phyloP scores from a whole-genome alignment of 92 coral and sea anemone species.

The Bergia puertoricense region DNA sequence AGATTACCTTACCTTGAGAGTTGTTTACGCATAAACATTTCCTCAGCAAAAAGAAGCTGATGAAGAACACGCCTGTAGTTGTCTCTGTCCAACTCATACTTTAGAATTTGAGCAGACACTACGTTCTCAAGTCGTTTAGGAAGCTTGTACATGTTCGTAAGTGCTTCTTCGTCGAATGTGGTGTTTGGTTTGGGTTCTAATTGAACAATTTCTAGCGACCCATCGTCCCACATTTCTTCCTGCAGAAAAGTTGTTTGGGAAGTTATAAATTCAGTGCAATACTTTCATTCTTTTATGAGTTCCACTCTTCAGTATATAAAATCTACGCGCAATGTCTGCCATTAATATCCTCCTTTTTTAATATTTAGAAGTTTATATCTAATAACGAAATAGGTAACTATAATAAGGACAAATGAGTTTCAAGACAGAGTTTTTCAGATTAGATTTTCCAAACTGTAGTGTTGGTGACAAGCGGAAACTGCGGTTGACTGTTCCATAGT shows the following conservation, averaged over 20 bases:
- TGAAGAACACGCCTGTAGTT: constrained; percentile 68
- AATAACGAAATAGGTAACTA: too few species aligned
- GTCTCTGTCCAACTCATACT: constrained; percentile 23
- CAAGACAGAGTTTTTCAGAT: too few species aligned
- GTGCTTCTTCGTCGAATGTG: constrained; percentile 12
- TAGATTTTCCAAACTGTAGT: too few species aligned
- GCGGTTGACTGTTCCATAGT: too few species aligned
- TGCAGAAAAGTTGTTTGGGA: background rate
- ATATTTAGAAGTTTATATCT: too few species aligned
- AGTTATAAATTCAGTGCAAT: background rate
- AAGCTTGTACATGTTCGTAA: constrained; percentile 46
- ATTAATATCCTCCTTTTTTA: too few species aligned
- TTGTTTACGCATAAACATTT: constrained; percentile 57
- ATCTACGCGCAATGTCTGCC: too few species aligned
- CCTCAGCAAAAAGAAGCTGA: constrained; percentile 67
- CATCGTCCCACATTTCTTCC: constrained; percentile 40
- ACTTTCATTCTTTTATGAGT: too few species aligned
- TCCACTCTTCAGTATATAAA: too few species aligned
- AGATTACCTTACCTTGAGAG: constrained; percentile 56
- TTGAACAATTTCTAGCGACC: constrained; percentile 27
- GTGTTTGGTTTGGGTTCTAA: constrained; percentile 12
- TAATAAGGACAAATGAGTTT: too few species aligned
- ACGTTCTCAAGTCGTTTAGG: constrained; percentile 53
- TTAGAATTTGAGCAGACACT: constrained; percentile 46
- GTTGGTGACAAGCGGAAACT: too few species aligned